Evolutionary conservation across 2,113 vertebrate genomes (phyloP).

Genomic region (Acanthochromis polyacanthus): DNA sequence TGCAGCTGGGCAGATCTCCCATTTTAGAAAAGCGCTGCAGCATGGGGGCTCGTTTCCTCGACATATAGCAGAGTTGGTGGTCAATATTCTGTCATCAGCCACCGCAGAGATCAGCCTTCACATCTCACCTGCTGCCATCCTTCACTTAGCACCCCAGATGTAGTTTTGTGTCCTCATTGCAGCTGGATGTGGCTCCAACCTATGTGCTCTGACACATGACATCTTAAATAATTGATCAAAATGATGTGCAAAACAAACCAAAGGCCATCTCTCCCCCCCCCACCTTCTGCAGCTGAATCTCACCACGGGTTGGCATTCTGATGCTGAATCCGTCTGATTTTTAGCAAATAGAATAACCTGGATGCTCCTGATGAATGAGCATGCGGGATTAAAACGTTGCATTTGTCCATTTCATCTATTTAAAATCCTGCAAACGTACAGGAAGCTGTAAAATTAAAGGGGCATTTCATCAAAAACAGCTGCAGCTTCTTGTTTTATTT

Average conservation of each 20-base stretch:
- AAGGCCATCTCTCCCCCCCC: conserved; percentile 20
- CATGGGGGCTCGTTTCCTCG: conserved; percentile 48
- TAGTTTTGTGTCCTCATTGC: neutral
- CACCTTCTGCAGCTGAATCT: conserved; percentile 33
- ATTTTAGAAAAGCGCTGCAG: conserved; percentile 64
- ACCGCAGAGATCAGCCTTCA: conserved; percentile 4
- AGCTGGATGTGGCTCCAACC: conserved; percentile 18
- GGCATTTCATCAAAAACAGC: neutral
- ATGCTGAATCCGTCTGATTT: neutral
- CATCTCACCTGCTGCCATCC: neutral
- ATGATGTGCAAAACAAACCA: conserved; percentile 72
- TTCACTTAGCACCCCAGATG: neutral
- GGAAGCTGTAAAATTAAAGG: conserved; percentile 6
- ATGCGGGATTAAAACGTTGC: neutral
- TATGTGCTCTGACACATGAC: conserved; percentile 67
- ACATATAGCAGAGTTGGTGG: conserved; percentile 28
- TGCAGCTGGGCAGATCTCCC: conserved; percentile 53
- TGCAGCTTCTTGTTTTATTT: neutral
- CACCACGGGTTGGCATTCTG: conserved; percentile 3
- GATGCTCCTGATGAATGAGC: neutral
- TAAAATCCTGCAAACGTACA: conserved; percentile 1
- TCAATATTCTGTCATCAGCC: conserved; percentile 37
- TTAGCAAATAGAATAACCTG: neutral
- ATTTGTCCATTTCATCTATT: neutral
- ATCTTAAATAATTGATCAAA: conserved; percentile 82